Conservation (phyloP, 2,797 vertebrate genomes). For the Zenarchopterus dispar region DNA sequence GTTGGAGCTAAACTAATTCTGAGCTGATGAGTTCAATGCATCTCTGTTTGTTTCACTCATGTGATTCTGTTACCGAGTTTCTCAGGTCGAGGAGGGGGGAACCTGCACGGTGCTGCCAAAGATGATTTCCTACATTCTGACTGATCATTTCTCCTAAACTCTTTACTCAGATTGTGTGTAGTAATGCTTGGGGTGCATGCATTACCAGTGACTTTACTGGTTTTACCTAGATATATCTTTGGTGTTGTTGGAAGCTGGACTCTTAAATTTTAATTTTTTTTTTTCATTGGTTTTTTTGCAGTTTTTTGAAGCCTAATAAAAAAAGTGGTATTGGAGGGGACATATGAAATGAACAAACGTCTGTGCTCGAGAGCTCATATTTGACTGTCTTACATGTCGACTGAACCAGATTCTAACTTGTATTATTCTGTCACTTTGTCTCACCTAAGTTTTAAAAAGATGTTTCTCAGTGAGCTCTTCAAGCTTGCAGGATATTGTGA, state of each 20-base stretch:
- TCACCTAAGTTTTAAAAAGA: no score
- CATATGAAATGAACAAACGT: no score
- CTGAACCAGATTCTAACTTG: no score
- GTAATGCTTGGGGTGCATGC: not conserved
- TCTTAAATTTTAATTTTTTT: not conserved
- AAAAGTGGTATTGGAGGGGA: no score
- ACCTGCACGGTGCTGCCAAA: not conserved
- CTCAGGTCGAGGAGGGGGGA: slow-evolving; percentile 12
- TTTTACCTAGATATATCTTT: not conserved
- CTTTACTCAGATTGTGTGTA: not conserved
- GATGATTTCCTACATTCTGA: slow-evolving; percentile 9
- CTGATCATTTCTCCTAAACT: not conserved
- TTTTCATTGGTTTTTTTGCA: no score
- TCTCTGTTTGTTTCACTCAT: slow-evolving; percentile 35
- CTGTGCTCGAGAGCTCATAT: no score
- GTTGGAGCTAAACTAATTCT: slow-evolving; percentile 62
- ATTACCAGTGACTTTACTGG: not conserved
- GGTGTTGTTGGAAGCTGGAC: not conserved
- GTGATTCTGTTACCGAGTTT: slow-evolving; percentile 41
- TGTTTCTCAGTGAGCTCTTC: no score
- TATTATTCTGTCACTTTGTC: no score
- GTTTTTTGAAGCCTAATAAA: no score
- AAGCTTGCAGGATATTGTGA: no score
- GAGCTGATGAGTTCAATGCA: slow-evolving; percentile 38
- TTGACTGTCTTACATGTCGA: no score